Evolutionary conservation across 2,888 invertebrate species (phyloP).

Genomic region (Mythimna loreyi): DNA sequence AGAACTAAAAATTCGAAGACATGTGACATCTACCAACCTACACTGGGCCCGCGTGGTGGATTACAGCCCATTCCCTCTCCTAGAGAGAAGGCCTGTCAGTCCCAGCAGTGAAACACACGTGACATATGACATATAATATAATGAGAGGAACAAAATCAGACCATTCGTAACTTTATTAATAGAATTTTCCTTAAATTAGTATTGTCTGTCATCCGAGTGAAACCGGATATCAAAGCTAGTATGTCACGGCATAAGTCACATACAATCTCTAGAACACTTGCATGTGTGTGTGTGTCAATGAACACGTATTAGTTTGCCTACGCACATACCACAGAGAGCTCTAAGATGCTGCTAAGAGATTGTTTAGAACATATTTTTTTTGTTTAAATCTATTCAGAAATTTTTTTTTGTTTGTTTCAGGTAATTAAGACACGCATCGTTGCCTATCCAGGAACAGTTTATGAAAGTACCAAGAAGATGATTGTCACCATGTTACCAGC

Average conservation of each 20-base stretch:
- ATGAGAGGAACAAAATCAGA: neutral
- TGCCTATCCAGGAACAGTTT: neutral
- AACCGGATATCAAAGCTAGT: constrained; percentile 31
- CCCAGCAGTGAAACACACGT: too few relatives aligned
- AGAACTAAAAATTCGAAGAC: too few relatives aligned
- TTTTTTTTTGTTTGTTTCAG: constrained; percentile 34
- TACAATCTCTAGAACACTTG: constrained; percentile 60
- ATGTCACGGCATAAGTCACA: constrained; percentile 33
- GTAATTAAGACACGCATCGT: constrained; percentile 9
- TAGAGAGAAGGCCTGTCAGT: too few relatives aligned
- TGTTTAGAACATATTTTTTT: neutral
- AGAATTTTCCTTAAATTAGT: neutral
- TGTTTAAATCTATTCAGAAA: neutral
- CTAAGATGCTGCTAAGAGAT: constrained; percentile 62
- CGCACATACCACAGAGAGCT: constrained; percentile 60
- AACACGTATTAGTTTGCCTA: constrained; percentile 67
- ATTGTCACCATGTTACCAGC: too few relatives aligned
- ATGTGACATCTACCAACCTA: too few relatives aligned
- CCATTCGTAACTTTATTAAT: neutral
- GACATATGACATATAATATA: too few relatives aligned
- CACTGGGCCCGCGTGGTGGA: too few relatives aligned
- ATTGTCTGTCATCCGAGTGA: neutral
- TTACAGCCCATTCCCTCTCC: too few relatives aligned
- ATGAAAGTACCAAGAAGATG: neutral
- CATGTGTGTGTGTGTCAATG: constrained; percentile 66